Evolutionary conservation across 1,140 invertebrate species (phyloP).

Genomic region (Ericerus pela): DNA sequence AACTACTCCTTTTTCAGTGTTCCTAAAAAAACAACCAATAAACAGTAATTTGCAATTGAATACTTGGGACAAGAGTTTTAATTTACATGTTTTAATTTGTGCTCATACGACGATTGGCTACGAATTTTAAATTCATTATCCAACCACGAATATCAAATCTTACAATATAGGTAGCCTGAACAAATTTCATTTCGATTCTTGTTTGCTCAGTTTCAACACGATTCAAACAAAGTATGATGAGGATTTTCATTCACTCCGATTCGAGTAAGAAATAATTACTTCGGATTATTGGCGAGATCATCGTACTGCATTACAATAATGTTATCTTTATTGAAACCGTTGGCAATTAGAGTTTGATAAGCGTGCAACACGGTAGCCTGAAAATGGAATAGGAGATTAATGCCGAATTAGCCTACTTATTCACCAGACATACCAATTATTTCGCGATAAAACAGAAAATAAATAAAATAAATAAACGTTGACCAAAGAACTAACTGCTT

Average conservation of each 20-base stretch:
- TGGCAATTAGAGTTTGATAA: slow-evolving; percentile 40
- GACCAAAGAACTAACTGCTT: too few relatives aligned
- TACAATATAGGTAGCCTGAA: background rate
- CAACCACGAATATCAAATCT: background rate
- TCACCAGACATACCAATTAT: too few relatives aligned
- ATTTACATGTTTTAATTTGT: too few relatives aligned
- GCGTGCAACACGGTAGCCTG: slow-evolving; percentile 47
- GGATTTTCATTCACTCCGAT: too few relatives aligned
- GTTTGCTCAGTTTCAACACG: background rate
- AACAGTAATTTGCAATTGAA: background rate
- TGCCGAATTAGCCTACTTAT: too few relatives aligned
- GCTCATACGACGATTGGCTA: too few relatives aligned
- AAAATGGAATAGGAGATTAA: too few relatives aligned
- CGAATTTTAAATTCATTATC: background rate
- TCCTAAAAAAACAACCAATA: slow-evolving; percentile 32
- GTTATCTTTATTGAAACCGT: slow-evolving; percentile 41
- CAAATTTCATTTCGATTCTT: background rate
- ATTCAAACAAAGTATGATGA: too few relatives aligned
- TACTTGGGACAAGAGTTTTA: too few relatives aligned
- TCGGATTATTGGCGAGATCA: slow-evolving; percentile 40
- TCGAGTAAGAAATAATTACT: slow-evolving; percentile 33
- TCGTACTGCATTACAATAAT: slow-evolving; percentile 52
- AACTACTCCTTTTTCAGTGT: slow-evolving; percentile 40
- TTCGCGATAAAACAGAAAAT: too few relatives aligned
- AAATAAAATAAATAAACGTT: too few relatives aligned